Percentiles rank a stretch among this genome's conserved stretches.
These are phyloP conservation scores for Oreotragus oreotragus DNA, from an alignment of 2,113 vertebrate species.

Conservation along the genomic window DNA sequence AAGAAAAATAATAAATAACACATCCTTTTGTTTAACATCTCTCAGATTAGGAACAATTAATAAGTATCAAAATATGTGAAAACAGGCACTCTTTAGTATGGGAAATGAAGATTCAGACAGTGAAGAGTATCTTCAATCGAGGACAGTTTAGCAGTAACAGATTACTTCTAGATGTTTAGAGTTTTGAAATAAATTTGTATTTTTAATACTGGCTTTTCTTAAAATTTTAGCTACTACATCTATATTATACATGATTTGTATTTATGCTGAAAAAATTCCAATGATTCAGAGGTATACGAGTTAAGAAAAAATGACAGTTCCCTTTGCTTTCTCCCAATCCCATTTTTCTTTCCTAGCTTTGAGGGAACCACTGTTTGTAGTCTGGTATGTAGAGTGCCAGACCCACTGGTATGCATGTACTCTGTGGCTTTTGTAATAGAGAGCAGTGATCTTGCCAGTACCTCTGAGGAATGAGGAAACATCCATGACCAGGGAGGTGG, in stretches of 20 bases:
- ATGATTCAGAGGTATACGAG: background rate
- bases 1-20: background rate
- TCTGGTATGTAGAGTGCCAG: background rate
- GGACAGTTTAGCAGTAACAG: background rate
- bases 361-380: background rate
- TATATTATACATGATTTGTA: background rate
- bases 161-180: background rate
- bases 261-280: background rate
- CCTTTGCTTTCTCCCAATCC: background rate
- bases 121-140: background rate
- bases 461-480: background rate
- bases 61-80: background rate
- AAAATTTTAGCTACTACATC: background rate
- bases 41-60: background rate
- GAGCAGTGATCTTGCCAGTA: background rate
- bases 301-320: background rate
- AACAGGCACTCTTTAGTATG: background rate
- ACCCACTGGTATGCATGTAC: background rate
- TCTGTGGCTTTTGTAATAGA: background rate
- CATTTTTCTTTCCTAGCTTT: background rate
- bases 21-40: background rate
- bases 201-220: background rate
- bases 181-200: slow-evolving; percentile 6
- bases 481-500: background rate
- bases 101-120: background rate